A percentile compares a stretch with the other conserved stretches of the same genome.
Conservation (phyloP, 2,888 invertebrate species). For the Hanleya hanleyi region DNA sequence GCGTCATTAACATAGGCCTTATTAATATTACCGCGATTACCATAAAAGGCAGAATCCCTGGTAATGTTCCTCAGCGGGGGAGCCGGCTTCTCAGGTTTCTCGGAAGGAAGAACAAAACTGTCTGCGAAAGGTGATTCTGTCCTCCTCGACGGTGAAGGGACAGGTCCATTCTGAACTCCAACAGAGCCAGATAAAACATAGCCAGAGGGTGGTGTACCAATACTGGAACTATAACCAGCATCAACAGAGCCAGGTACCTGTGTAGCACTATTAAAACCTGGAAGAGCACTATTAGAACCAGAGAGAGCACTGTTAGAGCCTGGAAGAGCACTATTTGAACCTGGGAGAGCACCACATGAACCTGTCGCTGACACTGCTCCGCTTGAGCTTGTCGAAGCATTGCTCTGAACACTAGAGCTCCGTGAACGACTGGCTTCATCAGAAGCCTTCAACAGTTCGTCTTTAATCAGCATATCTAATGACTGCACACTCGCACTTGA, state of each 20-base stretch:
- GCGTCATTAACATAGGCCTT: background rate
- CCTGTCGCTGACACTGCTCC: background rate
- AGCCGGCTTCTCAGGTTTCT: background rate
- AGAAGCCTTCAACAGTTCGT: constrained; percentile 37
- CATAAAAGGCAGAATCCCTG: constrained; percentile 41
- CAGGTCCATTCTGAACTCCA: too few species aligned
- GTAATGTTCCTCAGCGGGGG: constrained; percentile 26
- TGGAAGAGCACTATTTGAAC: too few species aligned
- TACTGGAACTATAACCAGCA: too few species aligned
- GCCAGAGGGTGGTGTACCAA: too few species aligned
- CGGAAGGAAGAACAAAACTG: too few species aligned
- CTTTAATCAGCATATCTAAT: constrained; percentile 41
- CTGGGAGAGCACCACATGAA: background rate
- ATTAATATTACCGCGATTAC: too few species aligned
- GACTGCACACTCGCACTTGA: background rate
- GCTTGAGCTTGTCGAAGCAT: constrained; percentile 13
- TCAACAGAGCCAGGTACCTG: too few species aligned
- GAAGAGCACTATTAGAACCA: background rate
- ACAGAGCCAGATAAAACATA: too few species aligned
- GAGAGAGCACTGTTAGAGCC: background rate
- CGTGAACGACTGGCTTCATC: constrained; percentile 13
- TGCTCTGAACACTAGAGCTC: constrained; percentile 18
- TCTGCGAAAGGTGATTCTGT: too few species aligned
- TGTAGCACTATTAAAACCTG: background rate
- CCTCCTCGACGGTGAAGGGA: too few species aligned